These are phyloP conservation scores for Diarsia brunnea DNA, from an alignment of 2,888 invertebrate genomes.

Conservation along the genomic window DNA sequence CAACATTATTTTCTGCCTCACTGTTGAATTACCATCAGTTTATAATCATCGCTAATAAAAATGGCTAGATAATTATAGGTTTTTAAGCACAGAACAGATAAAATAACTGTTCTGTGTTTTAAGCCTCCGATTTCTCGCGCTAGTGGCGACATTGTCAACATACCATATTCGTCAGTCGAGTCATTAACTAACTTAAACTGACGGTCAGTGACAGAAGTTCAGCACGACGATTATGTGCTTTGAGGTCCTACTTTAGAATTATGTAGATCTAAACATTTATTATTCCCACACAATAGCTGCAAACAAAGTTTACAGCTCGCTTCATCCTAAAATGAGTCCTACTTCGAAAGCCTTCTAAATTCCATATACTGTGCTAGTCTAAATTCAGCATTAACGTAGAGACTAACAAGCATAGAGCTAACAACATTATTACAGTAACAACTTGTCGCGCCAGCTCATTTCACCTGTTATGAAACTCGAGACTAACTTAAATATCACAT, in stretches of 20 bases:
- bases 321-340: constrained; percentile 9
- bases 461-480: constrained; percentile 24
- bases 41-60: background rate
- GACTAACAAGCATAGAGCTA: constrained; percentile 34
- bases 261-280: background rate
- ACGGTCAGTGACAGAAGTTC: background rate
- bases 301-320: background rate
- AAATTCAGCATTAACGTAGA: constrained; percentile 35
- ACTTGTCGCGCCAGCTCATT: constrained; percentile 33
- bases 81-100: no score
- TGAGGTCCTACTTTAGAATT: background rate
- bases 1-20: background rate
- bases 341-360: constrained; percentile 24
- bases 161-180: background rate
- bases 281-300: background rate
- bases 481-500: constrained; percentile 42
- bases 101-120: no score
- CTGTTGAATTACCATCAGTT: background rate
- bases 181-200: background rate
- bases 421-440: constrained; percentile 38
- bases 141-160: background rate
- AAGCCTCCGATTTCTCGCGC: background rate
- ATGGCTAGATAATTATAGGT: background rate
- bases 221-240: background rate
- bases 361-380: constrained; percentile 12